Conservation (phyloP, 2,113 vertebrate species). For the Colinus virginianus region DNA sequence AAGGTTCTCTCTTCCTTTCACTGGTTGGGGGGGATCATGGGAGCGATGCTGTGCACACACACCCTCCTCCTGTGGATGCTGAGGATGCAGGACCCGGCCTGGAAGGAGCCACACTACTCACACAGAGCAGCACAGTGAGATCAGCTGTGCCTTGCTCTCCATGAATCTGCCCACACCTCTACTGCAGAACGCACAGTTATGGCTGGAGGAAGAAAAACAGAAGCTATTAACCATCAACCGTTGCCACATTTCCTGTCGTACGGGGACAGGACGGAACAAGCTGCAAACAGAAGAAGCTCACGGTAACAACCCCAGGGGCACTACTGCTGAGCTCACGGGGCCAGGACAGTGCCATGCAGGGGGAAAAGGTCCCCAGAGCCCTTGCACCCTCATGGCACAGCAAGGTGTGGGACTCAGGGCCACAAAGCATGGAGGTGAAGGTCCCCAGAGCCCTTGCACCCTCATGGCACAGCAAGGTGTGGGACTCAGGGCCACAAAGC, state of each 20-base stretch:
- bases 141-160: not conserved
- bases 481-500: not conserved
- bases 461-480: accelerated
- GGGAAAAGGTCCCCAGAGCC: not conserved
- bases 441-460: accelerated
- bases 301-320: accelerated
- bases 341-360: accelerated
- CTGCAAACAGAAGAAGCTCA: slow-evolving; percentile 36
- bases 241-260: slow-evolving; percentile 78
- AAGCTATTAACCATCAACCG: slow-evolving; percentile 62
- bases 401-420: accelerated
- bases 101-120: not conserved
- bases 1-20: not conserved
- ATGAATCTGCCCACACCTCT: not conserved
- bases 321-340: not conserved
- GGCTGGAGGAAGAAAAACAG: slow-evolving; percentile 52
- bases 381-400: accelerated
- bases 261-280: not conserved
- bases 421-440: not conserved
- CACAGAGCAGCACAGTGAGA: accelerated
- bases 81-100: not conserved
- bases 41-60: not conserved
- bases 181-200: slow-evolving; percentile 12
- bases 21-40: not conserved
- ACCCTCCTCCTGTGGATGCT: not conserved